A percentile compares a stretch with the other conserved stretches of the same genome.
These are phyloP conservation scores for Drosophila robusta DNA, from an alignment of 2,888 invertebrate genomes.

Conservation along the genomic window DNA sequence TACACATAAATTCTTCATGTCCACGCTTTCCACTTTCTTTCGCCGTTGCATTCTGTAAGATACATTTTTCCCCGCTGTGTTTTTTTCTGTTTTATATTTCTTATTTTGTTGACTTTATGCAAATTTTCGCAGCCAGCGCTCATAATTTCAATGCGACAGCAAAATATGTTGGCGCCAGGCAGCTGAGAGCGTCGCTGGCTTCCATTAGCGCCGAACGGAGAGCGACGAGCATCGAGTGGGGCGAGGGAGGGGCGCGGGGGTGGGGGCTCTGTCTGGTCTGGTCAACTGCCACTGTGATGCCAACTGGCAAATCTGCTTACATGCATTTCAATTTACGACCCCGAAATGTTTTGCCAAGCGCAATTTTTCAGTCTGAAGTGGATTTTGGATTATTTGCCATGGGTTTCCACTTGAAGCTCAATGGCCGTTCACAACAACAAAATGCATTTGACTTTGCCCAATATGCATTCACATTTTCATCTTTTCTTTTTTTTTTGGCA, in stretches of 20 bases:
- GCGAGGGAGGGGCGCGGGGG: background rate
- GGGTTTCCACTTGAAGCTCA: conserved; percentile 56
- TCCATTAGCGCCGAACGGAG: conserved; percentile 53
- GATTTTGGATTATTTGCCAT: conserved; percentile 47
- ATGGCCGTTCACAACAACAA: conserved; percentile 49
- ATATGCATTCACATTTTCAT: conserved; percentile 7
- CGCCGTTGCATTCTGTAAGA: conserved; percentile 40
- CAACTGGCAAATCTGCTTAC: conserved; percentile 54
- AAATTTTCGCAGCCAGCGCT: conserved; percentile 65
- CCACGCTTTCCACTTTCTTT: conserved; percentile 55
- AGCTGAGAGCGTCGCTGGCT: conserved; percentile 43
- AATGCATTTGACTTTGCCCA: conserved; percentile 37
- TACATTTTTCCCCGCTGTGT: conserved; percentile 19
- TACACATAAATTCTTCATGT: conserved; percentile 59
- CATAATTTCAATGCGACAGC: conserved; percentile 77
- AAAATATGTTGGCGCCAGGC: conserved; percentile 75
- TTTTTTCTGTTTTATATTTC: conserved; percentile 27
- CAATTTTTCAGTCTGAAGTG: conserved; percentile 50
- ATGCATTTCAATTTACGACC: conserved; percentile 61
- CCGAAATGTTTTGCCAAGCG: conserved; percentile 46
- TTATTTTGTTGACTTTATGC: conserved; percentile 59
- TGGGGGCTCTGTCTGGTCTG: conserved; percentile 12
- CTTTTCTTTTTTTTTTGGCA: conserved; percentile 45
- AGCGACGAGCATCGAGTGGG: background rate
- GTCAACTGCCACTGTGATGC: conserved; percentile 43